These are phyloP conservation scores for Lagopus muta DNA, from an alignment of 2,113 vertebrate genomes.

Conservation along the genomic window DNA sequence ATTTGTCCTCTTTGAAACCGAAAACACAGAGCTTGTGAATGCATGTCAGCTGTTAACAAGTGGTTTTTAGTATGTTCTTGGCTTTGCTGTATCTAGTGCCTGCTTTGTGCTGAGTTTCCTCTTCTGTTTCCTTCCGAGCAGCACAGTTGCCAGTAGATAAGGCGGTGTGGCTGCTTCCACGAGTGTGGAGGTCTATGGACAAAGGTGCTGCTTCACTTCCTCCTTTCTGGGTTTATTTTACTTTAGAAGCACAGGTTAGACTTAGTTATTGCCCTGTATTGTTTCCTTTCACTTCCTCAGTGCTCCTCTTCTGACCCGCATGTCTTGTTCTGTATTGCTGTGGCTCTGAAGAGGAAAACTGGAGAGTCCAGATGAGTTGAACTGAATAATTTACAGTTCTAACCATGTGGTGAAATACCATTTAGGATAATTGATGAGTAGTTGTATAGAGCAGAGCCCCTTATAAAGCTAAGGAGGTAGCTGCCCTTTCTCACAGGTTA, in stretches of 20 bases:
- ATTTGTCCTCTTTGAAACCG: constrained; percentile 80
- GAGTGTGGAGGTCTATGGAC: constrained; percentile 42
- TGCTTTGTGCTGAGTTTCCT: constrained; percentile 80
- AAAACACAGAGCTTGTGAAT: constrained; percentile 89
- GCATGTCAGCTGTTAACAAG: constrained; percentile 92
- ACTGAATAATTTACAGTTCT: constrained; percentile 21
- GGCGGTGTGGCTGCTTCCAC: constrained; percentile 41
- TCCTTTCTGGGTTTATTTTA: constrained; percentile 65
- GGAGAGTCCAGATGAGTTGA: constrained; percentile 40
- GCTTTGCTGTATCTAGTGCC: constrained; percentile 90
- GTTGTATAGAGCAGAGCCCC: not conserved
- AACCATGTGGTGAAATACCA: constrained; percentile 43
- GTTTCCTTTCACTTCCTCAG: constrained; percentile 66
- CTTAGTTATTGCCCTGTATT: constrained; percentile 39
- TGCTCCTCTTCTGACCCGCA: constrained; percentile 78
- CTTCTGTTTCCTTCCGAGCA: constrained; percentile 52
- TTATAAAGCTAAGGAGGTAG: not conserved
- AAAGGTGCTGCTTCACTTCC: constrained; percentile 68
- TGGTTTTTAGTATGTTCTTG: constrained; percentile 89
- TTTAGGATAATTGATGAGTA: not conserved
- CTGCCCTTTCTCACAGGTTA: constrained; percentile 14
- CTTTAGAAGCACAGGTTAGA: constrained; percentile 66
- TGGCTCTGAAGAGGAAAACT: constrained; percentile 71
- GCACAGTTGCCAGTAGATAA: constrained; percentile 52
- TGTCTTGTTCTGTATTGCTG: constrained; percentile 79